Percentiles rank a stretch among this genome's conserved stretches.
Evolutionary conservation across 2,888 invertebrate species (phyloP).

Genomic region (Lasioglossum figueresi): DNA sequence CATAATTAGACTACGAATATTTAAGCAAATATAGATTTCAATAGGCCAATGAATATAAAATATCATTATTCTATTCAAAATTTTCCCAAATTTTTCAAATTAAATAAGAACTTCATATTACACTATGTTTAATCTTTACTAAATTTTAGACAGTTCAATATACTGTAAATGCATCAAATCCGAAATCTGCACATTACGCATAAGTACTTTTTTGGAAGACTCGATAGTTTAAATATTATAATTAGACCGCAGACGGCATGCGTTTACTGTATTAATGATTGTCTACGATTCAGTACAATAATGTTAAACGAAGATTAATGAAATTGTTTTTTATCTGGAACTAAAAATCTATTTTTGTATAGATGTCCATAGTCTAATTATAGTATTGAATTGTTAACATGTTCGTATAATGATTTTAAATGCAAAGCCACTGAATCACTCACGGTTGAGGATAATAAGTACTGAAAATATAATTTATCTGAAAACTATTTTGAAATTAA

Average conservation of each 20-base stretch:
- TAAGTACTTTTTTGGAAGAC: constrained; percentile 46
- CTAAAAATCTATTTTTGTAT: neutral
- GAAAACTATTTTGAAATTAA: neutral
- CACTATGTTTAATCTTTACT: neutral
- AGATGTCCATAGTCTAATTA: neutral
- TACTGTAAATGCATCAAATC: neutral
- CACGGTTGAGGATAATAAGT: neutral
- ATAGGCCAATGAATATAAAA: neutral
- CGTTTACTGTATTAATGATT: neutral
- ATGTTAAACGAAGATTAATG: neutral
- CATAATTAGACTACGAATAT: neutral
- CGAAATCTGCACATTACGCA: constrained; percentile 2
- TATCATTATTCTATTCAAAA: neutral
- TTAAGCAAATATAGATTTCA: neutral
- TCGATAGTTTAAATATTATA: constrained; percentile 15
- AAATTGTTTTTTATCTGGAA: neutral
- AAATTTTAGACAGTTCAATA: neutral
- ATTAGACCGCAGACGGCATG: neutral
- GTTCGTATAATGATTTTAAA: neutral
- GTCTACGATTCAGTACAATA: neutral
- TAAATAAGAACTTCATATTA: neutral
- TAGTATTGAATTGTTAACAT: constrained; percentile 22
- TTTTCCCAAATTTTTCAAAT: neutral
- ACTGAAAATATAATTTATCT: neutral
- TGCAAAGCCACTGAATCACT: neutral